A percentile compares a stretch with the other conserved stretches of the same genome.
Conservation (phyloP, 2,797 vertebrate species). For the Salarias fasciatus region DNA sequence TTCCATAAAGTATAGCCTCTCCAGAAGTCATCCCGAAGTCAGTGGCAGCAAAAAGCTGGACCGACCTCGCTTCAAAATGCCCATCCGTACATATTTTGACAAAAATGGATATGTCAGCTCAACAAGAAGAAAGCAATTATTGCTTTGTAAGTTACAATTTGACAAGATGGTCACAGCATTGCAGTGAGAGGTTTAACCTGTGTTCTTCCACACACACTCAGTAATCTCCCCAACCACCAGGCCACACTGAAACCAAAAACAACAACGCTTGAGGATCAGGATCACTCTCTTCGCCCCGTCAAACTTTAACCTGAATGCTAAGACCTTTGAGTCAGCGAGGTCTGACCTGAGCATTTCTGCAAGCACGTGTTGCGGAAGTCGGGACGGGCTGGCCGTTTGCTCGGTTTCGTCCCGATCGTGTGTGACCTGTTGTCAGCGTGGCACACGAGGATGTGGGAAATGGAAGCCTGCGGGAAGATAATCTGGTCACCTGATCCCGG, state of each 20-base stretch:
- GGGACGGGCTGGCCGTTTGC: slow-evolving; percentile 25
- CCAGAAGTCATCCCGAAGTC: not conserved
- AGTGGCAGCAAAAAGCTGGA: not conserved
- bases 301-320: slow-evolving; percentile 26
- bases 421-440: slow-evolving; percentile 59
- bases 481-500: slow-evolving; percentile 76
- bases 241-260: slow-evolving; percentile 20
- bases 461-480: slow-evolving; percentile 63
- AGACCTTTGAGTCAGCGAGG: slow-evolving; percentile 33
- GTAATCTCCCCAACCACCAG: slow-evolving; percentile 41
- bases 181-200: slow-evolving; percentile 22
- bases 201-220: slow-evolving; percentile 39
- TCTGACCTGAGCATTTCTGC: slow-evolving; percentile 50
- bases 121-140: slow-evolving; percentile 11
- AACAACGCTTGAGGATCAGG: slow-evolving; percentile 25
- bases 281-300: slow-evolving; percentile 37
- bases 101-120: slow-evolving; percentile 2
- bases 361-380: slow-evolving; percentile 41
- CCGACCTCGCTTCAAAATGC: too few relatives aligned
- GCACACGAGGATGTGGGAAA: slow-evolving; percentile 69
- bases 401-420: slow-evolving; percentile 51
- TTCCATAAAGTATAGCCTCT: not conserved
- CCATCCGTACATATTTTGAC: not conserved
- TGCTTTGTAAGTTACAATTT: slow-evolving; percentile 24
- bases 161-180: slow-evolving; percentile 21